A percentile compares a stretch with the other conserved stretches of the same genome.
Conservation (phyloP, 2,888 invertebrate species). For the Fabriciana adippe region DNA sequence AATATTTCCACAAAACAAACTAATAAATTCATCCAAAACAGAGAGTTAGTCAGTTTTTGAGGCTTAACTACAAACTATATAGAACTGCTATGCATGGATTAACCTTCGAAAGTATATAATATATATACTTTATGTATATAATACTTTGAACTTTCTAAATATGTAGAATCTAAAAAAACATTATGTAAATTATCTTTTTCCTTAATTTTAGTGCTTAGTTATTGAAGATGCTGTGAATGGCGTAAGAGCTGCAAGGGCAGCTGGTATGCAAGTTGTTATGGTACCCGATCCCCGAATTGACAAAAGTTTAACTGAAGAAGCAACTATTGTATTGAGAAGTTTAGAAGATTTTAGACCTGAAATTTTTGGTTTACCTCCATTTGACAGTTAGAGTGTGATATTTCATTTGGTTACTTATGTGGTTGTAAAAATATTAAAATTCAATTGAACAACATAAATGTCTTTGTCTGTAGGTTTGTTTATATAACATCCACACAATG, state of each 20-base stretch:
- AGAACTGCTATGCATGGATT: not conserved
- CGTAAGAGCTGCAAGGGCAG: conserved; percentile 87
- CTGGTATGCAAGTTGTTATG: conserved; percentile 94
- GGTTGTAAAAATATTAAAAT: too few species aligned
- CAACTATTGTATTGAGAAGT: conserved; percentile 87
- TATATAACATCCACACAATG: too few species aligned
- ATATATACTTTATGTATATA: not conserved
- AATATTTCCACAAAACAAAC: too few species aligned
- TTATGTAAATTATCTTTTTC: not conserved
- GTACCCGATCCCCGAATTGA: conserved; percentile 85
- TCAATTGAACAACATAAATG: too few species aligned
- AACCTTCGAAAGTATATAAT: not conserved
- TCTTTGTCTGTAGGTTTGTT: too few species aligned
- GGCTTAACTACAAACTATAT: too few species aligned
- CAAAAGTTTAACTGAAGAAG: conserved; percentile 62
- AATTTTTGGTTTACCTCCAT: conserved; percentile 91
- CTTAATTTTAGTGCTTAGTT: conserved; percentile 86
- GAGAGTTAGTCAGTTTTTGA: too few species aligned
- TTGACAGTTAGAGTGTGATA: conserved; percentile 48
- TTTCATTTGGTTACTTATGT: not conserved
- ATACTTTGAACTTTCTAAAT: not conserved
- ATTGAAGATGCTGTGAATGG: conserved; percentile 97
- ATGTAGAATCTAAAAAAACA: not conserved
- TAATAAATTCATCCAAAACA: too few species aligned
- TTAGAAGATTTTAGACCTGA: conserved; percentile 92